Evolutionary conservation across 2,888 invertebrate genomes (phyloP), one percentile per base, ranked within the genome.

Genomic region (Troglohyphantes excavatus): DNA sequence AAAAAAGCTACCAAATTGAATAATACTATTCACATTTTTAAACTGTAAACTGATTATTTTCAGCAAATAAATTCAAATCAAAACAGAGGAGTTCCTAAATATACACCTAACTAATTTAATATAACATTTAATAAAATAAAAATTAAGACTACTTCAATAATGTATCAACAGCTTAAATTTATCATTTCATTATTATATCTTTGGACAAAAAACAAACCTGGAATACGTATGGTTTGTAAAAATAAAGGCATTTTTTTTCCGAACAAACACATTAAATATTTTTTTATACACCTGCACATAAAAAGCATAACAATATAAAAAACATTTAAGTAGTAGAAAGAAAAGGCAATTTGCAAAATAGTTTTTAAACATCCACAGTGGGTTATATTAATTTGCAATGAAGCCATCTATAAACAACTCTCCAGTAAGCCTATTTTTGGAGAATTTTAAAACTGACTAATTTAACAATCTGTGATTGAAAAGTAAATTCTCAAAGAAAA

Each of bases 341-440:
- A n/a, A 53, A n/a, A n/a, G 13, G 5, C 53, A 53, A 53, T 53
- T 53, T 53, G 53, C 53, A 53, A 53, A 13, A 53, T n/a, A 39
- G 33, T 9, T 53, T 53, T 53, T 53, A 53, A 53, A 53, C 17
- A n/a, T 53, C 53, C 53, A 53, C 17, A 39, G n/a, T n/a, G 53
- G 13, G n/a, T 39, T 53, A 53, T 53, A 53, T 53, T 53, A 53
- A 53, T 53, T 53, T 53, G 53, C 13, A 53, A 53, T n/a, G 17
- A 53, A 53, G n/a, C 53, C 13, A 53, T 53, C 53, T 53, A 53
- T 53, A 53, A 53, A 53, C 53, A 53, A 53, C 13, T 53, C 53
- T 53, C 53, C 53, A 13, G 53, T 67, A 67, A 67, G 67, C 67
- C 67, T 67, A 67, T 27, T 67, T 67, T 67, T 29, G 67, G 67